phyloP scores from a whole-genome alignment of 2,888 invertebrate genomes.

The Caenorhabditis sp. region DNA sequence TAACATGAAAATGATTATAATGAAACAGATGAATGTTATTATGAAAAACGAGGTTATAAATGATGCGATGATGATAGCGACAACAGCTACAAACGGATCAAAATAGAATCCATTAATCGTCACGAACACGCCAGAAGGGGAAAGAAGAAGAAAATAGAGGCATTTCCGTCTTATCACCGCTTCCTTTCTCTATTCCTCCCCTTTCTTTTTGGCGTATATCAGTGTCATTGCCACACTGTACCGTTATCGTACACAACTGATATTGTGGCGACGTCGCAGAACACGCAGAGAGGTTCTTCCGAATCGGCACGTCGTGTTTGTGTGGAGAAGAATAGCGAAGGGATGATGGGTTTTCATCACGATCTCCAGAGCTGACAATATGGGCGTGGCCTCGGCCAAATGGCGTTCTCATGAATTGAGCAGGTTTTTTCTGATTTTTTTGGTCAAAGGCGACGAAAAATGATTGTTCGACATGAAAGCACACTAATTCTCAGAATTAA shows the following conservation, averaged over 20 bases:
- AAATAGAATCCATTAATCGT: conserved; percentile 26
- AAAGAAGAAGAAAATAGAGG: background rate
- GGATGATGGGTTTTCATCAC: too few relatives aligned
- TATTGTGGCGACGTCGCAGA: background rate
- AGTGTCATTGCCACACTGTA: background rate
- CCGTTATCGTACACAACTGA: background rate
- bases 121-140: background rate
- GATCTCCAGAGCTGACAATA: too few relatives aligned
- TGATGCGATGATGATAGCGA: background rate
- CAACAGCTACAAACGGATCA: conserved; percentile 31
- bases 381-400: too few relatives aligned
- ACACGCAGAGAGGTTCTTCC: background rate
- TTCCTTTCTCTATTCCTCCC: background rate
- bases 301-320: background rate
- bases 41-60: conserved; percentile 9
- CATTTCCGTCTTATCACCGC: conserved; percentile 2
- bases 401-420: too few relatives aligned
- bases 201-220: background rate
- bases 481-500: too few relatives aligned
- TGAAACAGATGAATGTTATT: background rate
- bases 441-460: too few relatives aligned
- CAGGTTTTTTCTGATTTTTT: too few relatives aligned
- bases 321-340: background rate
- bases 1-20: background rate
- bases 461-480: too few relatives aligned